A percentile compares a stretch with the other conserved stretches of the same genome.
These are phyloP conservation scores for Neolamprologus cancellatus DNA, from an alignment of 2,113 vertebrate species.

Conservation along the genomic window DNA sequence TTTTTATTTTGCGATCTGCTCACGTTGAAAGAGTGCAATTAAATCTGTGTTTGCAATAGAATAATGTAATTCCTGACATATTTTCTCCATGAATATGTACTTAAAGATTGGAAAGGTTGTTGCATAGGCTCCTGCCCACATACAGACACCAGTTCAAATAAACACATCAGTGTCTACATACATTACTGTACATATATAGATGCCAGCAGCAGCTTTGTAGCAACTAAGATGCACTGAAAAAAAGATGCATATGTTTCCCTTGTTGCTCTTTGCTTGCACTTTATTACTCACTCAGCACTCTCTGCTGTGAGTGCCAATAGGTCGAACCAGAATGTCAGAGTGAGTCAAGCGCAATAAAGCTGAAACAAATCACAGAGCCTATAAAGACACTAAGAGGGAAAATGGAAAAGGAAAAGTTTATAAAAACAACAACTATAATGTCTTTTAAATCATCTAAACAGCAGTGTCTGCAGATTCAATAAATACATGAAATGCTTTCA, in stretches of 20 bases:
- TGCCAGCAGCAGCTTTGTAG: neutral
- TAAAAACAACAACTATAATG: neutral
- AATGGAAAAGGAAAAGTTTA: neutral
- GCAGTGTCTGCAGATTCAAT: neutral
- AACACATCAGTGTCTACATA: neutral
- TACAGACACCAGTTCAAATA: neutral
- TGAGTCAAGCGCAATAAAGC: constrained; percentile 8
- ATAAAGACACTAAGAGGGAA: neutral
- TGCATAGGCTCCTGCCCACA: neutral
- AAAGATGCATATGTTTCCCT: neutral
- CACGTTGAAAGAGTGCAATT: neutral
- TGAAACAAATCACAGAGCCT: neutral
- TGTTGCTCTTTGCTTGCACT: neutral
- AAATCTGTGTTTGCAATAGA: neutral
- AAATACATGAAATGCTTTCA: neutral
- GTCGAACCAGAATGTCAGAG: neutral
- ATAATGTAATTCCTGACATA: neutral
- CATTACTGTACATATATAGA: neutral
- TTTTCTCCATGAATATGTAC: neutral
- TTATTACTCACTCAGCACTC: constrained; percentile 11
- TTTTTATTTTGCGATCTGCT: neutral
- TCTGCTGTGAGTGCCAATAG: neutral
- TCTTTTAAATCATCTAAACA: neutral
- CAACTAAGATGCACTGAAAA: neutral
- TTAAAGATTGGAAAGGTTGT: neutral